Evolutionary conservation across 1,140 invertebrate species (phyloP), one percentile per base, ranked within the genome.

Genomic region (Melanaphis sacchari): DNA sequence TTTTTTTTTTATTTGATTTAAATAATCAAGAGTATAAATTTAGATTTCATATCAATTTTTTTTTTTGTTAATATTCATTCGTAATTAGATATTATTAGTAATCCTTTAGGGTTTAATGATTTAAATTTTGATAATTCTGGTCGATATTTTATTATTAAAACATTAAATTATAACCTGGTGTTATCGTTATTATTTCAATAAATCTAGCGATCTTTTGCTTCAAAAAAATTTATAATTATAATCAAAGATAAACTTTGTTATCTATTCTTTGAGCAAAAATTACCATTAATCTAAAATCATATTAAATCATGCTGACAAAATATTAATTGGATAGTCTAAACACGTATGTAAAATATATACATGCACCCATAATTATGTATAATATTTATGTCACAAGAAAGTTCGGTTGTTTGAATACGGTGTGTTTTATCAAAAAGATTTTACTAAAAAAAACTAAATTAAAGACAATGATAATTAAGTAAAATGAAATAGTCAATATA

Each of bases 191-290:
- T n/a, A 46, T 87, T 87, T 43, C 84, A 43, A 26, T 43, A 41
- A n/a, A 87, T 43, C 26, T 31, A 26, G 84, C 26, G n/a, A 26
- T 43, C 11, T n/a, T 85, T 87, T 31, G 41, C 11, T 43, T 87
- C 26, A n/a, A 18, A 11, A 43, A n/a, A 87, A 43, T n/a, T 7
- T 26, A 11, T 87, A 84, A 18, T 85, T 41, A 26, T 43, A 87
- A 46, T 87, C 84, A 46, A 87, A 87, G 84, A 43, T 15, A 87
- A 87, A 87, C 41, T 31, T 43, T 43, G 26, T 21, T 87, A 87
- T 87, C 84, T 87, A 87, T 87, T 87, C 31, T 87, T 87, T 87
- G 84, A 87, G 84, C 84, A 87, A 87, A 31, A 36, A n/a, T 87
- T 18, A 87, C 18, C 31, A 26, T 26, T 87, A 46, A 11, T 43